Evolutionary conservation across 2,888 invertebrate species (phyloP).

Genomic region (Campopleginae sp.): DNA sequence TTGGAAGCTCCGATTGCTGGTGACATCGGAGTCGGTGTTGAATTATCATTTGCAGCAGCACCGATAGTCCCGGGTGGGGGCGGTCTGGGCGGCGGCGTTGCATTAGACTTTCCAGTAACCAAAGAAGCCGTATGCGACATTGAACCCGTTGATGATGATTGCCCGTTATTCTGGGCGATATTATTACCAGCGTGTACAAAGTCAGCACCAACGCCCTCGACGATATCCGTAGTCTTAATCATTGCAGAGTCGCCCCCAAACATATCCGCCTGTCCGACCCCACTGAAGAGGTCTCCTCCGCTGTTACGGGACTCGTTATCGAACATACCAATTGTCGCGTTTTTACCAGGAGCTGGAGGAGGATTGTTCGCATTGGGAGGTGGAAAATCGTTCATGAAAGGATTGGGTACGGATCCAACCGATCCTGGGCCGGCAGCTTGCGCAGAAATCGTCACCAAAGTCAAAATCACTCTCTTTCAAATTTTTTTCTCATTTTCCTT

Average conservation of each 20-base stretch:
- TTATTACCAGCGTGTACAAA: slow-evolving; percentile 69
- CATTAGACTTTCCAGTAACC: slow-evolving; percentile 79
- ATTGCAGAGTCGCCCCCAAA: slow-evolving; percentile 82
- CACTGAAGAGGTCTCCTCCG: slow-evolving; percentile 81
- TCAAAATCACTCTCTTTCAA: slow-evolving; percentile 67
- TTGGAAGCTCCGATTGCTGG: slow-evolving; percentile 71
- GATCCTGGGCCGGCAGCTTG: slow-evolving; percentile 86
- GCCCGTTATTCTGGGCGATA: slow-evolving; percentile 38
- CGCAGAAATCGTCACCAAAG: slow-evolving; percentile 82
- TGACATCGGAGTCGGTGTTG: slow-evolving; percentile 22
- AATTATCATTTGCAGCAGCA: slow-evolving; percentile 64
- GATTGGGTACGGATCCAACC: slow-evolving; percentile 85
- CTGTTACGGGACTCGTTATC: slow-evolving; percentile 72
- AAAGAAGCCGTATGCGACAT: slow-evolving; percentile 72
- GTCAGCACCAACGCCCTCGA: slow-evolving; percentile 76
- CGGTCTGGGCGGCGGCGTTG: slow-evolving; percentile 84
- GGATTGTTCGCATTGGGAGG: slow-evolving; percentile 77
- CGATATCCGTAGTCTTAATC: slow-evolving; percentile 75
- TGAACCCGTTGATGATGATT: slow-evolving; percentile 72
- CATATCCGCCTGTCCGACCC: slow-evolving; percentile 80
- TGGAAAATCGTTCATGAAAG: slow-evolving; percentile 87
- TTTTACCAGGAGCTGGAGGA: slow-evolving; percentile 67
- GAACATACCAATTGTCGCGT: slow-evolving; percentile 76
- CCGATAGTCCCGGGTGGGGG: slow-evolving; percentile 81
- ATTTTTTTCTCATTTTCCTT: slow-evolving; percentile 2